Percentiles rank a stretch among this genome's conserved stretches.
Conservation (phyloP, 2,888 invertebrate genomes). For the Euphydryas editha region DNA sequence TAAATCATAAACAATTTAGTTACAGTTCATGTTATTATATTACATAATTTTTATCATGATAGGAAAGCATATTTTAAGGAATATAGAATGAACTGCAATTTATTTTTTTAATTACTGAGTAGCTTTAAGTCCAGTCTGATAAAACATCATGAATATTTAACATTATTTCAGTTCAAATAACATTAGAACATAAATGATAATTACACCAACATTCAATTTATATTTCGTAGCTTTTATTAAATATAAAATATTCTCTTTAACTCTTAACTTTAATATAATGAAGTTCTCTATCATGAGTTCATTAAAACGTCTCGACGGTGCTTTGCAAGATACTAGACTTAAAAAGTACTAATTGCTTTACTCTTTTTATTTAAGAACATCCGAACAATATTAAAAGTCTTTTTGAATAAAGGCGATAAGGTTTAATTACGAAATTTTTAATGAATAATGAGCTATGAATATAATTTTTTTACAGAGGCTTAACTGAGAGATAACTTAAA, state of each 20-base stretch:
- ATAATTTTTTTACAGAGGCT: background rate
- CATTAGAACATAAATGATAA: background rate
- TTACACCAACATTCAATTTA: background rate
- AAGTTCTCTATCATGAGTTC: conserved; percentile 23
- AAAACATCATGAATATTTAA: background rate
- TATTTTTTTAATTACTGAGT: too few species aligned
- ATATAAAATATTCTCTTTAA: conserved; percentile 24
- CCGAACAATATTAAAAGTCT: background rate
- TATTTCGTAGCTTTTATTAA: conserved; percentile 1
- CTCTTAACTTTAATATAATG: conserved; percentile 18
- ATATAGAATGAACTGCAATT: too few species aligned
- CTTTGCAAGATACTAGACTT: conserved; percentile 12
- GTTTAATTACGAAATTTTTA: background rate
- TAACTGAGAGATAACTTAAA: background rate
- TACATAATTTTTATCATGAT: too few species aligned
- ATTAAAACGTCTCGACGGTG: conserved; percentile 18
- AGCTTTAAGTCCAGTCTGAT: too few species aligned
- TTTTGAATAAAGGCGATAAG: background rate
- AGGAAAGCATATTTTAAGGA: too few species aligned
- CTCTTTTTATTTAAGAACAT: conserved; percentile 1
- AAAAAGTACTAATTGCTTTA: conserved; percentile 18
- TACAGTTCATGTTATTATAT: background rate
- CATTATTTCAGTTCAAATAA: background rate
- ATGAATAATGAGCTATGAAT: background rate
- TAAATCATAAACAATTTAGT: background rate